phyloP scores from a whole-genome alignment of 1,140 invertebrate species.

The Anastrepha obliqua region DNA sequence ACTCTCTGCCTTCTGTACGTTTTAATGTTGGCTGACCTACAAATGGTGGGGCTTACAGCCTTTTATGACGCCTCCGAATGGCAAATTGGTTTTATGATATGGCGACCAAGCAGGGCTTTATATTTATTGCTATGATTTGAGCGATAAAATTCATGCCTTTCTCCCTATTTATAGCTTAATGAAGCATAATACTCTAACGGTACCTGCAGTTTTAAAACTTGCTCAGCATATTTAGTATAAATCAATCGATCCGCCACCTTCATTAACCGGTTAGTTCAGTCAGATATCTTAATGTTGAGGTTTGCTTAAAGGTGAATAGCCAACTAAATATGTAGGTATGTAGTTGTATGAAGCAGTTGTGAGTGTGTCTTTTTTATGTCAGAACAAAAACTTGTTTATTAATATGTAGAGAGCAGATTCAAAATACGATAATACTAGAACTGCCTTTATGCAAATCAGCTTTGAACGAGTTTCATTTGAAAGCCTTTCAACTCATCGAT shows the following conservation, averaged over 20 bases:
- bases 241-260: not conserved
- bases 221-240: not conserved
- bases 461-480: not conserved
- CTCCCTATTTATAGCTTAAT: not conserved
- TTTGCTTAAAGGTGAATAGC: not conserved
- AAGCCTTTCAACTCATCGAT: not conserved
- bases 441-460: not conserved
- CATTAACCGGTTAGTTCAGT: not conserved
- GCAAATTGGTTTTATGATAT: too few species aligned
- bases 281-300: not conserved
- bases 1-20: too few species aligned
- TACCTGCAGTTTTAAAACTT: not conserved
- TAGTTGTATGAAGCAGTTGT: not conserved
- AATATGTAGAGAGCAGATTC: too few species aligned
- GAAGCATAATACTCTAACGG: slow-evolving; percentile 3
- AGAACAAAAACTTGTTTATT: not conserved
- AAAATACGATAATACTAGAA: not conserved
- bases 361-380: not conserved
- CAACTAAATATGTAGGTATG: not conserved
- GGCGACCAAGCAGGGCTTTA: too few species aligned
- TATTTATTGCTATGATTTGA: not conserved
- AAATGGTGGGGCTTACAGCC: too few species aligned
- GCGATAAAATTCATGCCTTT: not conserved
- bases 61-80: too few species aligned
- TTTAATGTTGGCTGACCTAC: too few species aligned